Conservation (phyloP, 2,888 invertebrate species). For the Drosophila meridionalis region DNA sequence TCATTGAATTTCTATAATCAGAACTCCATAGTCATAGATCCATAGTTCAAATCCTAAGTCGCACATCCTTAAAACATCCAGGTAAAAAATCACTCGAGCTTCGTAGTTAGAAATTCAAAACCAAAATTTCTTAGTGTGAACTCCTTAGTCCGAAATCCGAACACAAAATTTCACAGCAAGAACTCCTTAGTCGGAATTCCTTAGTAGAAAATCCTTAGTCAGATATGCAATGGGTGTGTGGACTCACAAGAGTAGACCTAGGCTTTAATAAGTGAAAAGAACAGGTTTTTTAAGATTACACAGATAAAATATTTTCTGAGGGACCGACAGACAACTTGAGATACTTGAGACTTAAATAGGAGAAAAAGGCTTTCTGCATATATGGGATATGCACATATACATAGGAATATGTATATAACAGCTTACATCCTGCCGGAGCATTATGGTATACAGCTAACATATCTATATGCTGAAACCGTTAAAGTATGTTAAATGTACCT, state of each 20-base stretch:
- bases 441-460: neutral
- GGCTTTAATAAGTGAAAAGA: neutral
- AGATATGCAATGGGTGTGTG: neutral
- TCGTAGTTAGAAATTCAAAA: neutral
- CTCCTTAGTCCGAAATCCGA: neutral
- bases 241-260: neutral
- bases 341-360: neutral
- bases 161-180: neutral
- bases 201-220: neutral
- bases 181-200: neutral
- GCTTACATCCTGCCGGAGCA: neutral
- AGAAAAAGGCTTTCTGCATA: neutral
- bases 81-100: too few species aligned
- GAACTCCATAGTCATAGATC: neutral
- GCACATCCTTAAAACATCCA: neutral
- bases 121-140: neutral
- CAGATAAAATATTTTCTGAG: neutral
- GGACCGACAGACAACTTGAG: neutral
- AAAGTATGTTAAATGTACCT: neutral
- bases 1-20: too few species aligned
- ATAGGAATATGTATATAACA: neutral
- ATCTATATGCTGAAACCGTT: neutral
- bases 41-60: neutral
- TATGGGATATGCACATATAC: too few species aligned
- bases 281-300: neutral